Base-by-base conservation (phyloP, 2,113 vertebrate genomes). In the Tapirus terrestris region DNA sequence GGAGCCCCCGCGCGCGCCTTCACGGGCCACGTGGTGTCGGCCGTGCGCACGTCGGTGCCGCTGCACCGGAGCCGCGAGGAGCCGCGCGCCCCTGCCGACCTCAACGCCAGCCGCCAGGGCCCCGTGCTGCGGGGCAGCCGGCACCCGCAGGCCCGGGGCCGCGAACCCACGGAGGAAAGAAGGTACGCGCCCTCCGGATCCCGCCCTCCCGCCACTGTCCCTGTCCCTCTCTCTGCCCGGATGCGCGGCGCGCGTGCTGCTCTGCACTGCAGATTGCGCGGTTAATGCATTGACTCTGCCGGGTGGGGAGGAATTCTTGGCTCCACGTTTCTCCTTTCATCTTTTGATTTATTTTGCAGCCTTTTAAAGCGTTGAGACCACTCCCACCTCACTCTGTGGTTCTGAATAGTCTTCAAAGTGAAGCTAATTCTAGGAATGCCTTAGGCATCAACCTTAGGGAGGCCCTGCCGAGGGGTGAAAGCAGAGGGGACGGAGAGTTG, bases 11-110 rank as follows among this genome's bases (percentile, higher is more conserved):
- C 89, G 61, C 97, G 89, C 0, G 31, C 96, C 90, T 97, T 97
- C 82, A 13, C 91, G 1, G 97, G 98, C 1, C 99, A 98, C 0
- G 94, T 99, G 45, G 98, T 99, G 73, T 99, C 99, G 0, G 99
- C 99, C 48, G 98, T 99, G 96, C 99, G 98, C 14, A 99, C 99
- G 0, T 99, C 99, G 0, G 98, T 99, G 96, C 99, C 99, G 0
- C 98, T 99, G 56, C 99, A 99, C 96, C 98, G 98, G 10, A 98
- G 94, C 7, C 94, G 97, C 2, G 98, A 97, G 33, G 98, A 98
- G 31, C 87, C 84, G 0, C 97, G 96, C 72, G 91, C 96, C 6
- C 97, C 63, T 21, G 92, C 84, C 8, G 33, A 85, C 89, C 97
- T 96, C 20, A 81, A 97, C 60, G 33, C 87, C 20, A 97, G 98